A percentile compares a stretch with the other conserved stretches of the same genome.
Conservation (phyloP, 53 echinoderm and acorn worm species). For the Paracentrotus lividus region DNA sequence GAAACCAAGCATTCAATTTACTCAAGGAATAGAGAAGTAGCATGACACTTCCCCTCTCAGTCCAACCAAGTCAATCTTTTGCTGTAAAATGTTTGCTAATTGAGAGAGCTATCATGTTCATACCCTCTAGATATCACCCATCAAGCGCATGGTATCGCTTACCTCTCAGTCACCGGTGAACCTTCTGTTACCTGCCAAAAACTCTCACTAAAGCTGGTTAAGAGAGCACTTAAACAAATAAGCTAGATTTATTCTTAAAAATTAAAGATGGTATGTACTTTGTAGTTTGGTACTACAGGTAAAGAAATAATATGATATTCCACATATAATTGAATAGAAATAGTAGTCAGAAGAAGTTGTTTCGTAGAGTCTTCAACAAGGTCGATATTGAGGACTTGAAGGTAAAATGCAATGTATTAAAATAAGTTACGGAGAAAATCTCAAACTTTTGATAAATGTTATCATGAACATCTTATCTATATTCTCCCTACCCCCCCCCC, state of each 20-base stretch:
- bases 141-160: constrained; percentile 1
- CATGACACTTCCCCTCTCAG: background rate
- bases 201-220: background rate
- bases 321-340: background rate
- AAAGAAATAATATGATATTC: background rate
- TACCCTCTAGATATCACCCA: constrained; percentile 43
- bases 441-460: too few species aligned
- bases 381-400: too few species aligned
- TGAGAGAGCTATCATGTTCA: constrained; percentile 42
- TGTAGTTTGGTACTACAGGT: background rate
- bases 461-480: too few species aligned
- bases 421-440: too few species aligned
- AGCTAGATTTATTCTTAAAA: background rate
- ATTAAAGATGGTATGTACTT: background rate
- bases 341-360: too few species aligned
- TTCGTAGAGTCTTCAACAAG: too few species aligned
- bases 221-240: constrained; percentile 22
- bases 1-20: background rate
- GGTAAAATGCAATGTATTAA: too few species aligned
- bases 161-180: background rate
- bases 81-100: constrained; percentile 44
- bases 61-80: constrained; percentile 21
- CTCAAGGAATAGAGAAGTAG: background rate
- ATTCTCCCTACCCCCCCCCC: too few species aligned
- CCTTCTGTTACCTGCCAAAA: background rate